Conservation (phyloP, 2,113 vertebrate genomes). For the Paramormyrops kingsleyae region DNA sequence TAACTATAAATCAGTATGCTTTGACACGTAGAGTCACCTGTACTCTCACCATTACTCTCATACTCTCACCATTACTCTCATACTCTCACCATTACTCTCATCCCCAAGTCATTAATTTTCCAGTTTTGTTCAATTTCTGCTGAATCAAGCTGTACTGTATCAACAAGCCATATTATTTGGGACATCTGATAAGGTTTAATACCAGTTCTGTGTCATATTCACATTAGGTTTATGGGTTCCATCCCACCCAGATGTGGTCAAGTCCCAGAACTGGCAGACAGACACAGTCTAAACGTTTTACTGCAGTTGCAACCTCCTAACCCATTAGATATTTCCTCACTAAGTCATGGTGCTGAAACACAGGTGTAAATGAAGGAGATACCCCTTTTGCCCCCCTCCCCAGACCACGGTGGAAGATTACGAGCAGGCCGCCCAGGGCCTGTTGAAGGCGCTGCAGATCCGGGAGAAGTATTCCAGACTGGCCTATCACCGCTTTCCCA, state of each 20-base stretch:
- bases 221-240: background rate
- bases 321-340: background rate
- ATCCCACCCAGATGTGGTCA: background rate
- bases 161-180: background rate
- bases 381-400: constrained; percentile 27
- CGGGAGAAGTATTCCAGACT: constrained; percentile 87
- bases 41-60: background rate
- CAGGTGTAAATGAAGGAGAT: background rate
- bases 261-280: background rate
- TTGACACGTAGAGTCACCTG: background rate
- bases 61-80: background rate
- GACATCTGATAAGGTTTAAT: background rate
- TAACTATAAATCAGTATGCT: background rate
- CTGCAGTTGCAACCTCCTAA: background rate
- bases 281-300: background rate
- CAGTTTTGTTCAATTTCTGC: background rate
- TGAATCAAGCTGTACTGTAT: background rate
- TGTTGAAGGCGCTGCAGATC: constrained; percentile 81
- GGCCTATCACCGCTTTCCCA: constrained; percentile 84
- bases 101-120: background rate
- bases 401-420: constrained; percentile 94
- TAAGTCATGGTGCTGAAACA: background rate
- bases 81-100: background rate
- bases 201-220: background rate
- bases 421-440: constrained; percentile 78